Evolutionary conservation across 2,797 vertebrate species (phyloP), one percentile per base, ranked within the genome.

Genomic region (Cephalopachus bancanus): DNA sequence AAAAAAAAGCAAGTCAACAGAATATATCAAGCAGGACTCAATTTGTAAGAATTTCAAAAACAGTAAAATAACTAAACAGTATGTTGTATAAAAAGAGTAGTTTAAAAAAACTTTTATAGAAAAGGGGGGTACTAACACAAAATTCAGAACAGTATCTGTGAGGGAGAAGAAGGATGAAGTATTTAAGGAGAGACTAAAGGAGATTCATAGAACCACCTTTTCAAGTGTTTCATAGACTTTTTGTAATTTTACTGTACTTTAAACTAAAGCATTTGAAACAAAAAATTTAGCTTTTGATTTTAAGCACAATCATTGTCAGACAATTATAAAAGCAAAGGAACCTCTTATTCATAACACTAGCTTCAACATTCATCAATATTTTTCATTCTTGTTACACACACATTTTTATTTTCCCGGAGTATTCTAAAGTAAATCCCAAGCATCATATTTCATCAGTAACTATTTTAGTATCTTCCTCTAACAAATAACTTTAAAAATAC

Each of bases 391-490:
- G 2, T 64, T 65, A 91, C 33, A 76, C 7, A 20, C 64, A 69
- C 26, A 55, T 11, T 78, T 83, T 78, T 30, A 84, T 86, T 93
- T 97, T 95, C 67, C 49, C 91, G 19, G 14, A 55, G 26, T 72
- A 62, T 86, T 91, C 96, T 80, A 83, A 86, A 91, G 15, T 24
- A 91, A 94, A 93, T 64, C 26, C 28, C 15, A 78, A 95, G 78
- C 10, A 83, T 59, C 15, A n/a, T 55, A 67, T 69, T 95, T 91
- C 3, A 76, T 14, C 55, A 65, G 17, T 37, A 65, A 78, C 57
- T 81, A 80, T 80, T 80, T 55, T 37, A 59, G n/a, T 71, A 83
- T 65, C 33, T 26, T 64, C 55, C 44, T 81, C 49, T 78, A 79
- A 69, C 57, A 94, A 92, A 74, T 37, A 71, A 84, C 33, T 60